A percentile compares a stretch with the other conserved stretches of the same genome.
phyloP scores from a whole-genome alignment of 2,797 vertebrate species.

The Clarias platycephalus region DNA sequence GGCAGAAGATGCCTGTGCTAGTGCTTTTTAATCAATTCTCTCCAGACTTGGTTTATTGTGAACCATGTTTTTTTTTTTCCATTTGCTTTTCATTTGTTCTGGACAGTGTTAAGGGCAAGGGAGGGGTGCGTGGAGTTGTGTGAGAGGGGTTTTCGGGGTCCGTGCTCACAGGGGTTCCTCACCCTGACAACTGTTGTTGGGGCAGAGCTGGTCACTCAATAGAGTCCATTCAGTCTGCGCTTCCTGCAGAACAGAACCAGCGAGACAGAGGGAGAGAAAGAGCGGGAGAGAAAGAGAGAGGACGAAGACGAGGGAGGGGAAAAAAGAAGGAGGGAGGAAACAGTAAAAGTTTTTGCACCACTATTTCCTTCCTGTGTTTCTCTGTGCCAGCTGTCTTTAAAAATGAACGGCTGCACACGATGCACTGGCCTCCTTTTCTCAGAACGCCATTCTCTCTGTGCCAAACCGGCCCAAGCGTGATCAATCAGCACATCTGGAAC shows the following conservation, averaged over 20 bases:
- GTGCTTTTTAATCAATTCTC: constrained; percentile 39
- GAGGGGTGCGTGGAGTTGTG: constrained; percentile 18
- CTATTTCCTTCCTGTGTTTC: constrained; percentile 53
- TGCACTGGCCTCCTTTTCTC: constrained; percentile 43
- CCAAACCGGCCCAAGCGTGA: constrained; percentile 55
- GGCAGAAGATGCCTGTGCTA: constrained; percentile 17
- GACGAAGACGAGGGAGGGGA: constrained; percentile 5
- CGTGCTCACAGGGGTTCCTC: constrained; percentile 45
- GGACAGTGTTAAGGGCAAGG: constrained; percentile 44
- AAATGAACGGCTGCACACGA: constrained; percentile 55
- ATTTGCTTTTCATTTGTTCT: constrained; percentile 51
- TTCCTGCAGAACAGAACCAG: constrained; percentile 63
- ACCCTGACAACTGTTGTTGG: constrained; percentile 60
- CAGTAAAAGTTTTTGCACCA: constrained; percentile 50
- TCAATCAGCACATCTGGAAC: constrained; percentile 66
- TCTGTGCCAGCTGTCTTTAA: constrained; percentile 58
- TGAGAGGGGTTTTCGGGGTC: constrained; percentile 29
- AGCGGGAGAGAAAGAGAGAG: constrained; percentile 34
- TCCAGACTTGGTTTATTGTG: constrained; percentile 46
- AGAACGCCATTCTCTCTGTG: constrained; percentile 38
- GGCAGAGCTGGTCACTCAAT: constrained; percentile 61
- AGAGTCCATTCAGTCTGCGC: constrained; percentile 63
- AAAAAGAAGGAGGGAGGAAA: constrained; percentile 54
- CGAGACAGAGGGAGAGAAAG: constrained; percentile 34
- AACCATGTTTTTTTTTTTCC: background rate